Conservation (phyloP, 37 sponge, comb jelly and placozoan genomes). For the Amphimedon queenslandica region DNA sequence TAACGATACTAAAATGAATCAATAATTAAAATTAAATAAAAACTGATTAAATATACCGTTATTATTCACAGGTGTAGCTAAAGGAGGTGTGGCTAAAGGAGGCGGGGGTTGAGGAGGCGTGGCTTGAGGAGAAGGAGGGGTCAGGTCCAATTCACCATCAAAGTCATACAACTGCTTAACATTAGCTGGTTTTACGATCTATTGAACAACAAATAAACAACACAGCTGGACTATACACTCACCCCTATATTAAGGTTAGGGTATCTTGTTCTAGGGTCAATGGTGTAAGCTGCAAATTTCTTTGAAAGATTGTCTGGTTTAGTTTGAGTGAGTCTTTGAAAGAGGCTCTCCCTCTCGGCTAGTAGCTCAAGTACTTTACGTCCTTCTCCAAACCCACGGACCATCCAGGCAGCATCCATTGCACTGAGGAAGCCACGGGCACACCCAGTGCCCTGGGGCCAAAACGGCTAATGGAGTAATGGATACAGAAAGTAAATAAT, state of each 20-base stretch:
- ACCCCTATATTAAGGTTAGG: conserved; percentile 33
- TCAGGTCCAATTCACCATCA: background rate
- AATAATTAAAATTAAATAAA: no score
- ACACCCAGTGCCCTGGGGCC: conserved; percentile 95
- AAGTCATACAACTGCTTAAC: background rate
- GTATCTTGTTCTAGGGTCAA: conserved; percentile 80
- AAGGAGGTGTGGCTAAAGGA: no score
- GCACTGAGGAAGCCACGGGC: conserved; percentile 93
- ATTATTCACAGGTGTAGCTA: no score
- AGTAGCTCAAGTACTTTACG: conserved; percentile 60
- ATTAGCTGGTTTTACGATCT: conserved; percentile 1
- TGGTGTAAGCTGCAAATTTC: conserved; percentile 67
- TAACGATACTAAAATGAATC: no score
- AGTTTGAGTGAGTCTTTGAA: conserved; percentile 89
- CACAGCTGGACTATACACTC: background rate
- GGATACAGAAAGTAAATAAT: no score
- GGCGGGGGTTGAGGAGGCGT: no score
- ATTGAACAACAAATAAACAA: background rate
- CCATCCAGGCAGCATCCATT: conserved; percentile 94
- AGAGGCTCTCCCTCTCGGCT: conserved; percentile 81
- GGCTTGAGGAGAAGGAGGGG: background rate
- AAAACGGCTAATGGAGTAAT: conserved; percentile 77
- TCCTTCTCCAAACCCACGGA: conserved; percentile 45
- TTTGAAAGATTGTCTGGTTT: conserved; percentile 73
- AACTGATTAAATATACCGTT: no score